A percentile compares a stretch with the other conserved stretches of the same genome.
phyloP scores from a whole-genome alignment of 2,113 vertebrate genomes.

The Melospiza melodia region DNA sequence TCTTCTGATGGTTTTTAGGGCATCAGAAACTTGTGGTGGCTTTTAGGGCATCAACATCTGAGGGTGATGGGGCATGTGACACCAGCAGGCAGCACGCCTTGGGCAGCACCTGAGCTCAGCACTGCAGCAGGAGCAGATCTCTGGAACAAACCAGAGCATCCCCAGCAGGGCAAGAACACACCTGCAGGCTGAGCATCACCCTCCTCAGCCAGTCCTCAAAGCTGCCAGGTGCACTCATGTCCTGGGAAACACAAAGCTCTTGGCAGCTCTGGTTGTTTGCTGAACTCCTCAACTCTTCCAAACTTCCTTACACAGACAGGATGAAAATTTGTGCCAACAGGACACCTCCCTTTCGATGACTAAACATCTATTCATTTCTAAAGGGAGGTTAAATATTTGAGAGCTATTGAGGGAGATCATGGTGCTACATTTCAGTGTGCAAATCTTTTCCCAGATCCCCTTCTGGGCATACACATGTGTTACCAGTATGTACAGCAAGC shows the following conservation, averaged over 20 bases:
- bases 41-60: neutral
- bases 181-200: neutral
- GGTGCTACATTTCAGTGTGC: neutral
- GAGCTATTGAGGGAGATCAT: neutral
- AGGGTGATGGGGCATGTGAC: fast-evolving
- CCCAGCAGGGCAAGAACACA: neutral
- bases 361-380: neutral
- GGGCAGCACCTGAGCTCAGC: neutral
- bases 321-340: neutral
- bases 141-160: neutral
- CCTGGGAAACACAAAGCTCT: neutral
- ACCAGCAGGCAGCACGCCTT: fast-evolving
- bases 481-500: neutral
- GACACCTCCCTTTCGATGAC: neutral
- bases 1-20: neutral
- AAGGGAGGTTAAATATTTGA: neutral
- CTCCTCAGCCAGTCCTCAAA: neutral
- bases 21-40: neutral
- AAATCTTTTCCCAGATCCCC: neutral
- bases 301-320: neutral
- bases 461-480: fast-evolving
- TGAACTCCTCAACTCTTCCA: neutral
- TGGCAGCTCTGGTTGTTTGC: neutral
- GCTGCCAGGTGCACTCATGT: neutral
- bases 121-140: neutral